Evolutionary conservation across 2,888 invertebrate species (phyloP).

Genomic region (Drosophila picticornis): DNA sequence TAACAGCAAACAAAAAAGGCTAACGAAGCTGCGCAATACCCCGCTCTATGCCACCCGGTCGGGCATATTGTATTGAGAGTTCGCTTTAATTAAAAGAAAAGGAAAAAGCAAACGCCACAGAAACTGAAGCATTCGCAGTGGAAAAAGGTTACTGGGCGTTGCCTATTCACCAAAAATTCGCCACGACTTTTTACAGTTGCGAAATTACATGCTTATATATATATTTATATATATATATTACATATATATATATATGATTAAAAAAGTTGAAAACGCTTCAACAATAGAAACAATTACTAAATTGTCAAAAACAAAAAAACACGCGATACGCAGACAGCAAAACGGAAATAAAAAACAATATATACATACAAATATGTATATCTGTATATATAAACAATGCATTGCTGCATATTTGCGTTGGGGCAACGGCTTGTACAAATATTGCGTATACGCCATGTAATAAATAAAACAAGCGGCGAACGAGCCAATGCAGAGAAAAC

Average conservation of each 20-base stretch:
- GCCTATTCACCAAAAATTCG: slow-evolving; percentile 45
- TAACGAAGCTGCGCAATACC: slow-evolving; percentile 42
- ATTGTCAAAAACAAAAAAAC: slow-evolving; percentile 56
- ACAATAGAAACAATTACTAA: slow-evolving; percentile 72
- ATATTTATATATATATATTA: neutral
- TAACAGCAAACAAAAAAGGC: slow-evolving; percentile 74
- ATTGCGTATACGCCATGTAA: slow-evolving; percentile 77
- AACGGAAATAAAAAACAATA: slow-evolving; percentile 26
- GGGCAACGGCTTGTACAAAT: slow-evolving; percentile 48
- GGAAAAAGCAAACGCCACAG: slow-evolving; percentile 38
- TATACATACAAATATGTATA: slow-evolving; percentile 18
- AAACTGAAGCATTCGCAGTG: slow-evolving; percentile 20
- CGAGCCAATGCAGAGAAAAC: slow-evolving; percentile 39
- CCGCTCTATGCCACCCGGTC: slow-evolving; percentile 18
- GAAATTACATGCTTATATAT: slow-evolving; percentile 16
- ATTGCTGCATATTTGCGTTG: slow-evolving; percentile 58
- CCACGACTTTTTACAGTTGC: slow-evolving; percentile 41
- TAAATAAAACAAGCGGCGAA: slow-evolving; percentile 67
- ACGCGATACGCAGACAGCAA: slow-evolving; percentile 16
- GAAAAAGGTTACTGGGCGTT: slow-evolving; percentile 63
- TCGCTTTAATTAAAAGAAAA: slow-evolving; percentile 78
- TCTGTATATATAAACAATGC: slow-evolving; percentile 62
- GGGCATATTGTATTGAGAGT: slow-evolving; percentile 80
- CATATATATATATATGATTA: slow-evolving; percentile 73
- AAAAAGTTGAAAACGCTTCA: slow-evolving; percentile 72